phyloP scores from a whole-genome alignment of 2,113 vertebrate species.

The Gobiocypris rarus region DNA sequence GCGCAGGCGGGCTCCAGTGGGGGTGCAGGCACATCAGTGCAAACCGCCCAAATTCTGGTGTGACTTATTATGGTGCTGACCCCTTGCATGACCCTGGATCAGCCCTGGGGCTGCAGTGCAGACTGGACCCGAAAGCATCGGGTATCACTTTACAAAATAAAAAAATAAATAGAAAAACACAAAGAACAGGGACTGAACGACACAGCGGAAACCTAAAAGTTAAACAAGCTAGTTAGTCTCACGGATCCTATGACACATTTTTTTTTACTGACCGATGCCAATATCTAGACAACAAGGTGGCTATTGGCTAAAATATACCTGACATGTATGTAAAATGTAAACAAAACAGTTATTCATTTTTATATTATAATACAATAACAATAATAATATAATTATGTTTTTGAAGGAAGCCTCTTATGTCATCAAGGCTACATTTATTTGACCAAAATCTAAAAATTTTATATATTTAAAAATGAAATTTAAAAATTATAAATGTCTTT shows the following conservation, averaged over 20 bases:
- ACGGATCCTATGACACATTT: background rate
- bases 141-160: slow-evolving; percentile 40
- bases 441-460: too few relatives aligned
- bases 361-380: too few relatives aligned
- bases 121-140: slow-evolving; percentile 12
- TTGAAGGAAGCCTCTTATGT: background rate
- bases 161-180: background rate
- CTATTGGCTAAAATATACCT: background rate
- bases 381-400: too few relatives aligned
- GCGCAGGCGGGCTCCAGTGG: slow-evolving; percentile 8
- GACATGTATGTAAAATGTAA: too few relatives aligned
- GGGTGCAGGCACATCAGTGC: slow-evolving; percentile 15
- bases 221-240: background rate
- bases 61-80: slow-evolving; percentile 40
- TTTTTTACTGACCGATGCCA: background rate
- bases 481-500: background rate
- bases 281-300: background rate
- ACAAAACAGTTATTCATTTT: too few relatives aligned
- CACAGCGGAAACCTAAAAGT: background rate
- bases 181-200: background rate
- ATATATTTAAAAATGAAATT: too few relatives aligned
- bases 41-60: slow-evolving; percentile 19
- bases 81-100: slow-evolving; percentile 16
- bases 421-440: background rate
- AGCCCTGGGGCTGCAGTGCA: background rate